phyloP scores from a whole-genome alignment of 1,140 invertebrate species.

The Eumeta japonica region DNA sequence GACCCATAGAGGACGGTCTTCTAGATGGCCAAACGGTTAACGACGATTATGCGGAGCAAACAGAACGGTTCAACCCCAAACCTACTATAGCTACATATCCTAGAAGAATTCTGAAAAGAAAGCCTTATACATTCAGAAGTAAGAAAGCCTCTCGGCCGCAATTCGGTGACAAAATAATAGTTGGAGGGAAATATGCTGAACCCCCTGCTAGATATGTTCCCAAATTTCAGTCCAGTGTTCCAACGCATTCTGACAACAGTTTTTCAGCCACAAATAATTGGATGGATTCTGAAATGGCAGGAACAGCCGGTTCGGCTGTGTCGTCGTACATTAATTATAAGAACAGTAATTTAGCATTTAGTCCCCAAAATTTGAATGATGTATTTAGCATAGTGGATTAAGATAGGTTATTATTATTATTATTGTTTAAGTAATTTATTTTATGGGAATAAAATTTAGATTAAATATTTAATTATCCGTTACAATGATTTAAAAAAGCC shows the following conservation, averaged over 20 bases:
- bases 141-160: background rate
- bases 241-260: slow-evolving; percentile 22
- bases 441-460: too few species aligned
- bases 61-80: slow-evolving; percentile 2
- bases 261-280: slow-evolving; percentile 19
- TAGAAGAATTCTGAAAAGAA: slow-evolving; percentile 7
- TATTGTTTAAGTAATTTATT: background rate
- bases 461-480: too few species aligned
- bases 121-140: background rate
- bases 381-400: slow-evolving; percentile 48
- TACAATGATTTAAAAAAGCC: too few species aligned
- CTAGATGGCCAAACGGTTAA: background rate
- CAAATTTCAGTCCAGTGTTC: slow-evolving; percentile 19
- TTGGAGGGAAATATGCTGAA: slow-evolving; percentile 49
- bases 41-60: background rate
- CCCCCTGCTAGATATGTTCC: slow-evolving; percentile 38
- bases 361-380: slow-evolving; percentile 54
- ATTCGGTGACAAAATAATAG: slow-evolving; percentile 31
- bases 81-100: slow-evolving; percentile 8
- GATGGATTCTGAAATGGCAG: slow-evolving; percentile 20
- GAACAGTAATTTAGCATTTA: slow-evolving; percentile 53
- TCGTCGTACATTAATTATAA: slow-evolving; percentile 52
- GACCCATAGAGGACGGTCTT: too few species aligned
- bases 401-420: slow-evolving; percentile 3
- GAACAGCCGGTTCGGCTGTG: slow-evolving; percentile 24